A percentile compares a stretch with the other conserved stretches of the same genome.
Conservation (phyloP, 2,113 vertebrate species). For the Limnothrissa miodon region DNA sequence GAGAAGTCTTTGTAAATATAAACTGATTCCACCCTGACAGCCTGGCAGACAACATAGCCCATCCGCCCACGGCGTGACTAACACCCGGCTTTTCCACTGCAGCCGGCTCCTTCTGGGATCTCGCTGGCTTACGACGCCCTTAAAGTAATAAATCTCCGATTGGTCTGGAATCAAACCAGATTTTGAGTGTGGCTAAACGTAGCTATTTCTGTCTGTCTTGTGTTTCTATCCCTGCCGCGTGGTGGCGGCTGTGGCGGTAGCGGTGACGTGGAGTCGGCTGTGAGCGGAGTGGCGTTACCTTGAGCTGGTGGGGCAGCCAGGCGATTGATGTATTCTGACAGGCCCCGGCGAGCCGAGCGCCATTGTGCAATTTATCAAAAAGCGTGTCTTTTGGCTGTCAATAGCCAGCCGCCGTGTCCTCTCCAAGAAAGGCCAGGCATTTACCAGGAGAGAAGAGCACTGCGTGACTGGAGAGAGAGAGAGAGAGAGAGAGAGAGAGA, state of each 20-base stretch:
- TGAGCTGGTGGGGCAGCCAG: slow-evolving; percentile 65
- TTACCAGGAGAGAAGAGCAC: slow-evolving; percentile 35
- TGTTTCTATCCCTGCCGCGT: slow-evolving; percentile 44
- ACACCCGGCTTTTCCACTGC: slow-evolving; percentile 44
- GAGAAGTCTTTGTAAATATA: slow-evolving; percentile 7
- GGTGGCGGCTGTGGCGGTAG: not conserved
- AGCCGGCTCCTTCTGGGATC: slow-evolving; percentile 49
- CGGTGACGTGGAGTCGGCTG: too few relatives aligned
- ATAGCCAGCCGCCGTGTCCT: slow-evolving; percentile 57
- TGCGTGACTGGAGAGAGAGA: slow-evolving; percentile 22
- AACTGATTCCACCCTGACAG: not conserved
- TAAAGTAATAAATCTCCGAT: slow-evolving; percentile 57
- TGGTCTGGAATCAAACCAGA: slow-evolving; percentile 60
- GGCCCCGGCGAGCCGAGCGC: slow-evolving; percentile 46
- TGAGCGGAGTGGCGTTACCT: slow-evolving; percentile 48
- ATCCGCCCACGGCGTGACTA: not conserved
- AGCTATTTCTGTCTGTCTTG: not conserved
- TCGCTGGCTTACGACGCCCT: slow-evolving; percentile 46
- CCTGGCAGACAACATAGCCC: not conserved
- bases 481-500: not conserved
- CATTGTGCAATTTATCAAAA: slow-evolving; percentile 68
- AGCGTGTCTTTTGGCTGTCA: slow-evolving; percentile 56
- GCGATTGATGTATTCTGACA: slow-evolving; percentile 69
- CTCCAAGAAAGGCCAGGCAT: slow-evolving; percentile 45
- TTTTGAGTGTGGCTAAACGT: slow-evolving; percentile 66